phyloP scores from a whole-genome alignment of 2,113 vertebrate genomes.

The Calonectris borealis region DNA sequence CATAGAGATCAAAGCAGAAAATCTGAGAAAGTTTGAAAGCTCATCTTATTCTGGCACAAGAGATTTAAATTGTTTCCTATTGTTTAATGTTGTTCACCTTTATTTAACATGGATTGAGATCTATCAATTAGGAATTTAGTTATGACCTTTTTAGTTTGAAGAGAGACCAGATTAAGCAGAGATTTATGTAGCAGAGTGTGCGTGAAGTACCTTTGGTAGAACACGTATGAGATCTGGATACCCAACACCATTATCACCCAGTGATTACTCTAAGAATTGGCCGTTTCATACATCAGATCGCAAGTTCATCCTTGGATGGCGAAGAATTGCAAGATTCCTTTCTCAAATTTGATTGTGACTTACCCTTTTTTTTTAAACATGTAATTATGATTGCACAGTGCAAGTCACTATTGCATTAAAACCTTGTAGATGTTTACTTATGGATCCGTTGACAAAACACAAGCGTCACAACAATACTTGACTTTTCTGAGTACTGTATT shows the following conservation, averaged over 20 bases:
- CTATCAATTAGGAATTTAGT: not conserved
- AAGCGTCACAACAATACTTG: not conserved
- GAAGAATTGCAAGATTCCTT: not conserved
- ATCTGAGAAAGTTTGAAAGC: not conserved
- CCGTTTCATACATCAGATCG: not conserved
- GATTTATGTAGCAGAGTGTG: not conserved
- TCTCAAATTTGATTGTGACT: not conserved
- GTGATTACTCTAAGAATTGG: not conserved
- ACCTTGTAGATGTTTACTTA: not conserved
- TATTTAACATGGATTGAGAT: not conserved
- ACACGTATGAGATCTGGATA: too few relatives aligned
- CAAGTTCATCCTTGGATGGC: not conserved
- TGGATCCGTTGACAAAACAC: not conserved
- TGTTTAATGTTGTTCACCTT: not conserved
- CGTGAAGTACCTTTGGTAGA: not conserved
- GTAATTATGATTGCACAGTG: not conserved
- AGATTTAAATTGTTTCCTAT: not conserved
- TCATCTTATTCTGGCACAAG: not conserved
- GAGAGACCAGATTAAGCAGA: not conserved
- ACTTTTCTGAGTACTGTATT: not conserved
- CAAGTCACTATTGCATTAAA: not conserved
- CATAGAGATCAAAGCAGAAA: not conserved
- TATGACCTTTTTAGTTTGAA: not conserved
- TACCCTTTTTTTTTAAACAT: not conserved
- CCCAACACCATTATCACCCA: not conserved